Evolutionary conservation across 2,113 vertebrate genomes (phyloP), one percentile per base, ranked within the genome.

Genomic region (Nicator chloris): DNA sequence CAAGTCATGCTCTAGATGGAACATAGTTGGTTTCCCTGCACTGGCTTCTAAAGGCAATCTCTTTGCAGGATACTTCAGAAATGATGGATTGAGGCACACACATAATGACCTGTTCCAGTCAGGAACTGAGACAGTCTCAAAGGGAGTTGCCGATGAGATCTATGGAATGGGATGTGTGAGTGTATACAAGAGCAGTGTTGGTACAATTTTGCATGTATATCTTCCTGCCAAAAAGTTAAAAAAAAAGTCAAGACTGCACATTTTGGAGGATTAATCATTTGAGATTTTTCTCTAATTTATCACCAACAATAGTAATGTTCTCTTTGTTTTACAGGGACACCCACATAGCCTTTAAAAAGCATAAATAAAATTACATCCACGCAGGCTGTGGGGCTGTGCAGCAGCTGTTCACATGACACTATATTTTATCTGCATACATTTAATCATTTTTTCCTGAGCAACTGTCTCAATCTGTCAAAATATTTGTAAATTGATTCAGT

Each of bases 401-500:
- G 66, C 86, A 95, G 91, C 86, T 96, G 89, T 91, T 96, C 75
- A 56, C 71, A 72, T 77, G 83, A 77, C 75, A 77, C 70, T 89
- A 2, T 66, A 63, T 93, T 96, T 95, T 94, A 91, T 93, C 84
- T 95, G 94, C 75, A 60, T 92, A 33, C n/a, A 72, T 66, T 96
- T 89, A 93, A 91, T 95, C 23, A 57, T 72, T 82, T 90, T 87
- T 86, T 92, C 47, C 44, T 37, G 42, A 95, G 78, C 19, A 93
- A 86, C 86, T 90, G 78, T 86, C 89, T 92, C 78, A 89, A 30
- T 93, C 54, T 94, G 92, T 91, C 94, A 96, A 97, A 96, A 91
- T 92, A 88, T 96, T 96, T 95, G 86, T 94, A 92, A 96, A 92
- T 85, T 33, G 89, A 61, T 91, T 94, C 81, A 37, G 77, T 94